These are phyloP conservation scores for Coreius guichenoti DNA, from an alignment of 2,797 vertebrate genomes.

Conservation along the genomic window DNA sequence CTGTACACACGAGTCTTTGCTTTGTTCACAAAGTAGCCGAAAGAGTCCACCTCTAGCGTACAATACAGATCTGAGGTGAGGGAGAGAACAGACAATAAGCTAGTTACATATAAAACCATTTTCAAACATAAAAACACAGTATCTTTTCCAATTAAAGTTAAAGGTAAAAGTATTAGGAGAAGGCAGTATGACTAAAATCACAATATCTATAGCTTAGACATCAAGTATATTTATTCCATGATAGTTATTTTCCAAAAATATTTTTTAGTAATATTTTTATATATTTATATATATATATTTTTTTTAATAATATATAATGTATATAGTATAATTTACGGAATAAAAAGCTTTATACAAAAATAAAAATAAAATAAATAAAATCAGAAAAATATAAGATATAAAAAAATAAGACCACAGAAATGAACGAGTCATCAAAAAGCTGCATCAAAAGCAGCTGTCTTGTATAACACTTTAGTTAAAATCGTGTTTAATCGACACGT, in stretches of 20 bases:
- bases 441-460: not conserved
- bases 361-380: not conserved
- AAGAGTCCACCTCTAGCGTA: conserved; percentile 96
- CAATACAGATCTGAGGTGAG: conserved; percentile 90
- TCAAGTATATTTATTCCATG: not conserved
- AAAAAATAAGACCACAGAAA: not conserved
- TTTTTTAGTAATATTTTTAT: too few relatives aligned
- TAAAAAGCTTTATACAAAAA: not conserved
- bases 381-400: not conserved
- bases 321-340: not conserved
- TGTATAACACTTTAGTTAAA: not conserved
- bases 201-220: not conserved
- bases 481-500: too few relatives aligned
- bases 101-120: not conserved
- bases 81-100: not conserved
- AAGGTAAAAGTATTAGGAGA: not conserved
- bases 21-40: conserved; percentile 97
- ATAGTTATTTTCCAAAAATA: too few relatives aligned
- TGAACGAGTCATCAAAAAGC: not conserved
- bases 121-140: not conserved
- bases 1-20: conserved; percentile 97
- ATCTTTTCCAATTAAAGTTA: not conserved
- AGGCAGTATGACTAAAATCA: not conserved
- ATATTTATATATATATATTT: not conserved
- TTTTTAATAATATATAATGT: not conserved